Evolutionary conservation across 2,113 vertebrate genomes (phyloP).

Genomic region (Erpornis zantholeuca): DNA sequence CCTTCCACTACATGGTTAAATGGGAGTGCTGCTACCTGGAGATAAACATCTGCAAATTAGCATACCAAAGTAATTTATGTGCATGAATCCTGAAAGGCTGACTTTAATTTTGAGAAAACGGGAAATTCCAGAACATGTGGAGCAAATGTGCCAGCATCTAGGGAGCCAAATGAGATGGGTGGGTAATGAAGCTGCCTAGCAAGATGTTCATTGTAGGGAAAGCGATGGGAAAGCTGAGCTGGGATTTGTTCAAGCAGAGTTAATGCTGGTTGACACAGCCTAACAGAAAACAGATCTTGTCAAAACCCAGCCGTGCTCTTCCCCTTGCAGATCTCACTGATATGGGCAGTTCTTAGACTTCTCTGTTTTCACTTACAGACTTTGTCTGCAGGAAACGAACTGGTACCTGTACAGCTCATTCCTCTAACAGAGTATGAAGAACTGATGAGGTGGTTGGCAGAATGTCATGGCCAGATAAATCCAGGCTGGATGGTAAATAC

Average conservation of each 20-base stretch:
- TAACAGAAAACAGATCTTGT: not conserved
- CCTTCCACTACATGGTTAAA: conserved; percentile 35
- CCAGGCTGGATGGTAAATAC: not conserved
- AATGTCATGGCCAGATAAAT: not conserved
- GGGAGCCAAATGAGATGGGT: not conserved
- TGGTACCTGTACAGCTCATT: not conserved
- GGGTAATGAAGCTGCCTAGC: not conserved
- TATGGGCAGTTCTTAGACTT: not conserved
- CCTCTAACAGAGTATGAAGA: not conserved
- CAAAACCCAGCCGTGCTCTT: not conserved
- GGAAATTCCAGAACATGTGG: conserved; percentile 32
- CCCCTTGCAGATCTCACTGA: not conserved
- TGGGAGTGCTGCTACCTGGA: not conserved
- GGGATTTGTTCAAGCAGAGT: not conserved
- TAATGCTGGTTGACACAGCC: not conserved
- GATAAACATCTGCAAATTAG: conserved; percentile 52
- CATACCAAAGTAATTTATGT: conserved; percentile 28
- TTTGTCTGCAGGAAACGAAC: not conserved
- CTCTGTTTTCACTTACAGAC: not conserved
- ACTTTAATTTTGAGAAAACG: conserved; percentile 51
- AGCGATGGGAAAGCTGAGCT: not conserved
- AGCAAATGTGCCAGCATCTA: not conserved
- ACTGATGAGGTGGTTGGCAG: not conserved
- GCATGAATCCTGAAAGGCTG: conserved; percentile 27
- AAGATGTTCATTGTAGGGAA: not conserved